These are phyloP conservation scores for Rhabdophis nuchalis DNA, from an alignment of 2,797 vertebrate genomes.

Conservation along the genomic window DNA sequence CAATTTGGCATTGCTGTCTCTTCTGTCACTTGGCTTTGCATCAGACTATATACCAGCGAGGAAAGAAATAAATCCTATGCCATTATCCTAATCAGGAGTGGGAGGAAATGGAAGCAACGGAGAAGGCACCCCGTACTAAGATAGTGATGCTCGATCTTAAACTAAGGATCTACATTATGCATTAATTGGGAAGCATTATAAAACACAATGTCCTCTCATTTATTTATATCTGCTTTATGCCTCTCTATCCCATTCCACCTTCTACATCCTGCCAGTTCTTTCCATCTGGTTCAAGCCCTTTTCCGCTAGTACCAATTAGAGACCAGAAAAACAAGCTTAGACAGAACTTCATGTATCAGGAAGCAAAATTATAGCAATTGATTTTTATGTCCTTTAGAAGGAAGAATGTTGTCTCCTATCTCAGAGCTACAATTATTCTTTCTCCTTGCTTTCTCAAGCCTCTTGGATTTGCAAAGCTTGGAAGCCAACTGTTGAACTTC, in stretches of 20 bases:
- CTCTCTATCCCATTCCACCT: background rate
- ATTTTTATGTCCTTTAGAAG: constrained; percentile 13
- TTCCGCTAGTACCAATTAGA: constrained; percentile 11
- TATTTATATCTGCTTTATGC: background rate
- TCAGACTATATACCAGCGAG: background rate
- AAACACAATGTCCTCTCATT: background rate
- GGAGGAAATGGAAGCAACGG: background rate
- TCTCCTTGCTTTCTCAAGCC: constrained; percentile 28
- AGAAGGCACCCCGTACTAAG: background rate
- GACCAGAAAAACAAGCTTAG: constrained; percentile 22
- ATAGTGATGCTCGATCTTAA: background rate
- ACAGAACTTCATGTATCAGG: constrained; percentile 20
- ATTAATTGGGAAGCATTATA: background rate
- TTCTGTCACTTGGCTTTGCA: background rate
- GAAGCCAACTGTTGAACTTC: constrained; percentile 39
- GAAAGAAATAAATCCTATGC: background rate
- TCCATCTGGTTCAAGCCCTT: background rate
- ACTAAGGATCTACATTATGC: background rate
- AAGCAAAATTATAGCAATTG: constrained; percentile 33
- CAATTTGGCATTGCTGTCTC: background rate
- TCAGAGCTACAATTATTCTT: constrained; percentile 19
- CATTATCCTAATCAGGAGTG: background rate
- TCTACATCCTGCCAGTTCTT: constrained; percentile 14
- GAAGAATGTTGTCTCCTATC: constrained; percentile 25
- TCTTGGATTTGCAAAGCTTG: constrained; percentile 30